These are phyloP conservation scores for Ennomos fuscantarius DNA, from an alignment of 2,888 invertebrate species.

Conservation along the genomic window DNA sequence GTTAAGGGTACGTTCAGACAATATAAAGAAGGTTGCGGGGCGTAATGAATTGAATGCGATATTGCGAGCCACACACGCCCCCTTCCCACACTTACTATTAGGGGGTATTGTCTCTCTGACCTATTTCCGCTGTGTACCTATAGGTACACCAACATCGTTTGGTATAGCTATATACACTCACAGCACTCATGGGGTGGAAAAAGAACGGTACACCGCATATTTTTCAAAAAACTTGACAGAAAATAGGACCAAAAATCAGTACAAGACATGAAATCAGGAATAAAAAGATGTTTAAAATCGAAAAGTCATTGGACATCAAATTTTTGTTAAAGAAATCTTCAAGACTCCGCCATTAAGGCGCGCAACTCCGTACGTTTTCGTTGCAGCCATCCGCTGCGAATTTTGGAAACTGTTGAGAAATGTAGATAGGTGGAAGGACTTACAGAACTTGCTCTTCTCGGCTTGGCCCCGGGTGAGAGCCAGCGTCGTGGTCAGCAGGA, in stretches of 20 bases:
- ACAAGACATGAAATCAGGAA: not conserved
- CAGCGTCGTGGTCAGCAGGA: conserved; percentile 62
- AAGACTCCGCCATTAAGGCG: conserved; percentile 42
- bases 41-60: conserved; percentile 64
- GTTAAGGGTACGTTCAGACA: conserved; percentile 49
- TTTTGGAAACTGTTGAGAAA: conserved; percentile 7
- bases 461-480: conserved; percentile 66
- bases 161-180: conserved; percentile 12
- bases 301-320: conserved; percentile 3
- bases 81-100: conserved; percentile 46
- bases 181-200: conserved; percentile 4
- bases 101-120: conserved; percentile 74
- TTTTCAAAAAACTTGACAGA: conserved; percentile 6
- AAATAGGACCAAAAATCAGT: conserved; percentile 5
- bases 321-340: conserved; percentile 12
- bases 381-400: conserved; percentile 31
- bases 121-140: conserved; percentile 61
- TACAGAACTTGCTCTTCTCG: conserved; percentile 84
- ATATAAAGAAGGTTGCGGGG: conserved; percentile 52
- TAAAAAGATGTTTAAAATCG: not conserved
- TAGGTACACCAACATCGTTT: conserved; percentile 33
- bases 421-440: conserved; percentile 51
- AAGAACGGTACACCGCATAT: not conserved
- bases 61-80: conserved; percentile 51
- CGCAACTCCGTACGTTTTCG: conserved; percentile 30